Percentiles rank a stretch among this genome's conserved stretches.
phyloP scores from a whole-genome alignment of 2,888 invertebrate species.

The Gisinianus flammeolus region DNA sequence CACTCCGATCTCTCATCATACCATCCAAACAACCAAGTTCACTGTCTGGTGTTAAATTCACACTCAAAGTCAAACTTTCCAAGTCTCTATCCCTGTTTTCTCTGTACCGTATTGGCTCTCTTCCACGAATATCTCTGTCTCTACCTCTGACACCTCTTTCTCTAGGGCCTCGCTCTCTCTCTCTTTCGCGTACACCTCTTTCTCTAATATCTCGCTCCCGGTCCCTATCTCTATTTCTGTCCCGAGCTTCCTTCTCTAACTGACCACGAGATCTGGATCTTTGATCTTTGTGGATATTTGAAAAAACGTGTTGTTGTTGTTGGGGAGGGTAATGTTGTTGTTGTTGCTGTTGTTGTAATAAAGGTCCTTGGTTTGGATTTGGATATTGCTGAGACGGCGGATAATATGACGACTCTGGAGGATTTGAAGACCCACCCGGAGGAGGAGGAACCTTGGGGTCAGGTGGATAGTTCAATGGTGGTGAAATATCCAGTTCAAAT shows the following conservation, averaged over 20 bases:
- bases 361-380: too few relatives aligned
- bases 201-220: conserved; percentile 32
- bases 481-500: conserved; percentile 48
- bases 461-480: conserved; percentile 23
- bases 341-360: not conserved
- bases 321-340: not conserved
- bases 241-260: not conserved
- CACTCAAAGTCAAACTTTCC: conserved; percentile 39
- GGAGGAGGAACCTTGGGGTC: conserved; percentile 10
- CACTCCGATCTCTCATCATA: conserved; percentile 61
- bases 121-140: conserved; percentile 3
- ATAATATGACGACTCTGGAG: conserved; percentile 1
- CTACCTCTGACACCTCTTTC: conserved; percentile 47
- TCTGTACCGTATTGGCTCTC: conserved; percentile 40
- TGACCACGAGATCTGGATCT: conserved; percentile 42
- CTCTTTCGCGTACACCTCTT: conserved; percentile 59
- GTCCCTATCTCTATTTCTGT: conserved; percentile 47
- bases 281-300: conserved; percentile 62
- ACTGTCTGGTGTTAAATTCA: not conserved
- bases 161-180: conserved; percentile 62
- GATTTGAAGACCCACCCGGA: not conserved
- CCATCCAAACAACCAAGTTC: not conserved
- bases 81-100: conserved; percentile 63
- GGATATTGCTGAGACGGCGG: not conserved
- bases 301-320: conserved; percentile 33